Conservation (phyloP, 2,888 invertebrate species). For the Chrysolina haemoptera region DNA sequence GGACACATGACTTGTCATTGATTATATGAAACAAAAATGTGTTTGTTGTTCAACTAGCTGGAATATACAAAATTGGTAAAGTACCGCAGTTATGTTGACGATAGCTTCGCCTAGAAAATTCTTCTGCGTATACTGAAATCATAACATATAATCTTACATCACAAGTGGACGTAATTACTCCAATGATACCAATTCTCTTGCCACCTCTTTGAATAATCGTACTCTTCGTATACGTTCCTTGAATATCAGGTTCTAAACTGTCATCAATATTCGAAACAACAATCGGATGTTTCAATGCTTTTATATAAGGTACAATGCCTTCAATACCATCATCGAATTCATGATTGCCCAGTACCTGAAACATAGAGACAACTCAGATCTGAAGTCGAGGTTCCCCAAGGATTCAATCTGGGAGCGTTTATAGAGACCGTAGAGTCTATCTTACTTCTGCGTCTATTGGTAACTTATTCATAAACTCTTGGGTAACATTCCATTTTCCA, state of each 20-base stretch:
- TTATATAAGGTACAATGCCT: constrained; percentile 81
- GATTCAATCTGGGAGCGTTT: not conserved
- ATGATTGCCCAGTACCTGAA: constrained; percentile 87
- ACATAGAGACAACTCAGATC: constrained; percentile 36
- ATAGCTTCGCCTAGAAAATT: too few species aligned
- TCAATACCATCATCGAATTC: constrained; percentile 86
- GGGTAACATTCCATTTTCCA: constrained; percentile 81
- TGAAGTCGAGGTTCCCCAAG: not conserved
- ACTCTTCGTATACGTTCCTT: constrained; percentile 77
- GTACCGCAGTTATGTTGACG: too few species aligned
- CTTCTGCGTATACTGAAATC: too few species aligned
- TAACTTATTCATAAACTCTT: constrained; percentile 82
- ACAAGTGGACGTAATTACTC: constrained; percentile 81
- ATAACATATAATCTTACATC: constrained; percentile 68
- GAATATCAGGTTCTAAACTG: constrained; percentile 76
- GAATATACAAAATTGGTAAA: too few species aligned
- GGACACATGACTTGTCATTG: too few species aligned
- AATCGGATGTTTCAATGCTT: constrained; percentile 76
- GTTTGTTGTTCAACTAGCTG: too few species aligned
- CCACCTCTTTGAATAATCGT: constrained; percentile 76
- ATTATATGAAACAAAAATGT: too few species aligned
- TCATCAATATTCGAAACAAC: constrained; percentile 85
- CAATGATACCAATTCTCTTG: constrained; percentile 84
- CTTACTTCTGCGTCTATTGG: constrained; percentile 84
- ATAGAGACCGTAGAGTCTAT: too few species aligned